These are phyloP conservation scores for Brienomyrus longianalis DNA, from an alignment of 2,113 vertebrate genomes.

Conservation along the genomic window DNA sequence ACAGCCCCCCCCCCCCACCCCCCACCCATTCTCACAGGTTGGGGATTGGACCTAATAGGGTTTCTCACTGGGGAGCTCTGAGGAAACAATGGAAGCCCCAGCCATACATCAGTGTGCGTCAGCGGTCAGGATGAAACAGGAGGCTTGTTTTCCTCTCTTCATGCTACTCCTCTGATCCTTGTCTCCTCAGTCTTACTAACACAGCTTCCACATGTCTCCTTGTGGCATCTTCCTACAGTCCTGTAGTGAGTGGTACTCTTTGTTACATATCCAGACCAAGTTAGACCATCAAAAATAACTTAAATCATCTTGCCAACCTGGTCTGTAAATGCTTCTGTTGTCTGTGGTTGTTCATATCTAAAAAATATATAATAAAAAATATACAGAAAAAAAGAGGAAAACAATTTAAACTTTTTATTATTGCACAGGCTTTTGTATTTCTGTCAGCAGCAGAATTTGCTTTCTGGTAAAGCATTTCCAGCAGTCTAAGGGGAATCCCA, in stretches of 20 bases:
- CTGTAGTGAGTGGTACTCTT: background rate
- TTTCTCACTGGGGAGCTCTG: background rate
- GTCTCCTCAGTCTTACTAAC: background rate
- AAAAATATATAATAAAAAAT: background rate
- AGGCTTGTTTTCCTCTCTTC: background rate
- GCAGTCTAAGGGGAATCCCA: background rate
- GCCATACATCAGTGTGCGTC: background rate
- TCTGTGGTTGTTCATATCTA: background rate
- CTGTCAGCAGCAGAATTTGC: background rate
- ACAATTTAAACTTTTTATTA: too few relatives aligned
- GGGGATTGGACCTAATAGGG: background rate
- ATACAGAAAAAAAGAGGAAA: background rate
- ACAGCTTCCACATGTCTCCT: background rate
- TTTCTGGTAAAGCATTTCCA: background rate
- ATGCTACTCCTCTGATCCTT: background rate
- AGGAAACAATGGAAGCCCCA: background rate
- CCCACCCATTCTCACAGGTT: background rate
- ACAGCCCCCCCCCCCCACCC: background rate
- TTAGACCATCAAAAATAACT: background rate
- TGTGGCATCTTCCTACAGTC: background rate
- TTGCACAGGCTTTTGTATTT: background rate
- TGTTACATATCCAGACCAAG: background rate
- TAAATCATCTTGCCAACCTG: background rate
- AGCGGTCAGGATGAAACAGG: background rate
- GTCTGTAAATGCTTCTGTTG: background rate